A percentile compares a stretch with the other conserved stretches of the same genome.
Evolutionary conservation across 2,888 invertebrate species (phyloP).

Genomic region (Atherix ibis): DNA sequence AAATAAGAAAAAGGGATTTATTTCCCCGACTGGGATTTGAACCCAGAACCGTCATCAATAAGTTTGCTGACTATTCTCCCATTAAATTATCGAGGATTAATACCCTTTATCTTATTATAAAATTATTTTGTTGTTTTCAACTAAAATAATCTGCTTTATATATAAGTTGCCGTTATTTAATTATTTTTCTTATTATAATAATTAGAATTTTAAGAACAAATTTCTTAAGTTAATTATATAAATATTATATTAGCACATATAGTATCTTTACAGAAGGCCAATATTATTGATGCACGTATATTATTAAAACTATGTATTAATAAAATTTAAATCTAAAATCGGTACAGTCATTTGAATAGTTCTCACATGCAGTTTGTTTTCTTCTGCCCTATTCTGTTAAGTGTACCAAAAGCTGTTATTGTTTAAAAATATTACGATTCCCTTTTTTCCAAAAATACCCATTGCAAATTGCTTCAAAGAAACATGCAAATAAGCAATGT

Average conservation of each 20-base stretch:
- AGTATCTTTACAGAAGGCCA: too few species aligned
- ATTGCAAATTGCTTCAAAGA: too few species aligned
- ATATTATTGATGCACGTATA: too few species aligned
- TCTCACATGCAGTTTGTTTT: constrained; percentile 12
- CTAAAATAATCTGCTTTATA: background rate
- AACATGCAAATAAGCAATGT: too few species aligned
- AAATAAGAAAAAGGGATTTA: too few species aligned
- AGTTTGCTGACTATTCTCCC: constrained; percentile 11
- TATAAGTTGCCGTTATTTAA: too few species aligned
- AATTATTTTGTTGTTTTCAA: constrained; percentile 4
- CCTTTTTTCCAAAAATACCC: too few species aligned
- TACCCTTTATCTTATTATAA: too few species aligned
- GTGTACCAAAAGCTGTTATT: constrained; percentile 13
- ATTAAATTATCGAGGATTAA: constrained; percentile 13
- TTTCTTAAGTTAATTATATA: background rate
- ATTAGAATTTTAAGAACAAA: background rate
- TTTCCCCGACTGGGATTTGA: constrained; percentile 14
- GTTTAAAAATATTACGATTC: constrained; percentile 11
- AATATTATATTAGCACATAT: too few species aligned
- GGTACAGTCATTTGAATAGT: constrained; percentile 14
- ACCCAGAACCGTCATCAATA: constrained; percentile 13
- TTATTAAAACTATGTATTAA: too few species aligned
- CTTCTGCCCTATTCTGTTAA: constrained; percentile 12
- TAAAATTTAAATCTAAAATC: constrained; percentile 3
- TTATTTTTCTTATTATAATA: constrained; percentile 1